Conservation (phyloP, 2,888 invertebrate species). For the Micoletzkya japonica region DNA sequence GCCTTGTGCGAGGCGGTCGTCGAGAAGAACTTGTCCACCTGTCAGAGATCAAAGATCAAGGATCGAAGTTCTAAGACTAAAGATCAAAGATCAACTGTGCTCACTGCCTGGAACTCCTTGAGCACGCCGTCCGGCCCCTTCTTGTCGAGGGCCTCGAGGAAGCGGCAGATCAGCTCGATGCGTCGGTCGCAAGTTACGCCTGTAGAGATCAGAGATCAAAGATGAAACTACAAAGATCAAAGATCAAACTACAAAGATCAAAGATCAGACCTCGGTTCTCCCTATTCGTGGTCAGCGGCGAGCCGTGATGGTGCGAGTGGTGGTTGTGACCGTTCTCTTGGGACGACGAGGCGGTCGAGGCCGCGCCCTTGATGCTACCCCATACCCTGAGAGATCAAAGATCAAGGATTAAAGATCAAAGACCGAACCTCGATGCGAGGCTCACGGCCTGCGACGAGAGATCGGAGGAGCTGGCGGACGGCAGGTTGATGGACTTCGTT, state of each 20-base stretch:
- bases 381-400: not conserved
- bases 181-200: not conserved
- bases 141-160: constrained; percentile 36
- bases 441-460: constrained; percentile 17
- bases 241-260: not conserved
- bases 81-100: not conserved
- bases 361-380: constrained; percentile 8
- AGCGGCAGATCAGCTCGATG: constrained; percentile 17
- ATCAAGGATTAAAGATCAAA: not conserved
- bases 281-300: not conserved
- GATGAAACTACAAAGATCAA: not conserved
- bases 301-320: constrained; percentile 17
- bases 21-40: constrained; percentile 36
- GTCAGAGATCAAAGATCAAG: not conserved
- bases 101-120: constrained; percentile 36
- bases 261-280: not conserved
- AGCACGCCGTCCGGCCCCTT: constrained; percentile 38
- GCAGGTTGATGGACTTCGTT: too few species aligned
- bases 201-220: not conserved
- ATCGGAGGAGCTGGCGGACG: not conserved
- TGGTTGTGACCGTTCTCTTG: too few species aligned
- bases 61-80: not conserved
- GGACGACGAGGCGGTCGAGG: too few species aligned
- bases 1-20: constrained; percentile 35
- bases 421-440: not conserved